A percentile compares a stretch with the other conserved stretches of the same genome.
Conservation (phyloP, 2,888 invertebrate species). For the Cremastobaeus sp. region DNA sequence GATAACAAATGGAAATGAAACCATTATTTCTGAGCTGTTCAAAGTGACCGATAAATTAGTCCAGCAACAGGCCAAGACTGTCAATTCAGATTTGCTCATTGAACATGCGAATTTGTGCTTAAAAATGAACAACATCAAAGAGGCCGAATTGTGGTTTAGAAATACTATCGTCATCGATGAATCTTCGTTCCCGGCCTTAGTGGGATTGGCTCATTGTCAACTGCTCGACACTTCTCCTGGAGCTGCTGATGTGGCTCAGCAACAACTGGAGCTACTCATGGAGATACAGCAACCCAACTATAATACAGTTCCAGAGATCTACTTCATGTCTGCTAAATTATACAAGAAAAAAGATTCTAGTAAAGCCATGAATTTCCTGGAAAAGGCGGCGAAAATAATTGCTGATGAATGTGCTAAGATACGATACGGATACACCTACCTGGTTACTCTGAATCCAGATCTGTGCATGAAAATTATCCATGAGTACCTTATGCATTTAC, state of each 20-base stretch:
- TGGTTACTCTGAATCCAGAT: conserved; percentile 89
- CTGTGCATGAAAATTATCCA: conserved; percentile 88
- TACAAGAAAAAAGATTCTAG: conserved; percentile 78
- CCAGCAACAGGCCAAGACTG: conserved; percentile 83
- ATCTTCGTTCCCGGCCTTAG: conserved; percentile 87
- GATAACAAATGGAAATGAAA: conserved; percentile 83
- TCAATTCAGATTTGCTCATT: conserved; percentile 82
- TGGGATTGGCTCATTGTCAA: conserved; percentile 91
- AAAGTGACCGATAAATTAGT: conserved; percentile 89
- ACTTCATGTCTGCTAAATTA: conserved; percentile 85
- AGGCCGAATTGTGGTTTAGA: conserved; percentile 88
- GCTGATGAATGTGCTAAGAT: conserved; percentile 79
- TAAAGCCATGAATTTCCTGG: conserved; percentile 81
- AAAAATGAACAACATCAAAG: conserved; percentile 86
- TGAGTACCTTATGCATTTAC: conserved; percentile 87
- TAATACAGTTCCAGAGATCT: conserved; percentile 82
- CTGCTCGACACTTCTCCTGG: conserved; percentile 83
- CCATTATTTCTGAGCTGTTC: conserved; percentile 86
- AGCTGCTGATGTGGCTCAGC: conserved; percentile 85
- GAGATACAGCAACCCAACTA: conserved; percentile 83
- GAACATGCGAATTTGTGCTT: conserved; percentile 91
- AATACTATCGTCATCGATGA: conserved; percentile 91
- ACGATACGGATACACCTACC: conserved; percentile 87
- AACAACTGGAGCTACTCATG: conserved; percentile 91
- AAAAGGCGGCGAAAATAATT: conserved; percentile 82